Evolutionary conservation across 2,888 invertebrate genomes (phyloP), one percentile per base, ranked within the genome.

Genomic region (Chalcosyrphus nemorum): DNA sequence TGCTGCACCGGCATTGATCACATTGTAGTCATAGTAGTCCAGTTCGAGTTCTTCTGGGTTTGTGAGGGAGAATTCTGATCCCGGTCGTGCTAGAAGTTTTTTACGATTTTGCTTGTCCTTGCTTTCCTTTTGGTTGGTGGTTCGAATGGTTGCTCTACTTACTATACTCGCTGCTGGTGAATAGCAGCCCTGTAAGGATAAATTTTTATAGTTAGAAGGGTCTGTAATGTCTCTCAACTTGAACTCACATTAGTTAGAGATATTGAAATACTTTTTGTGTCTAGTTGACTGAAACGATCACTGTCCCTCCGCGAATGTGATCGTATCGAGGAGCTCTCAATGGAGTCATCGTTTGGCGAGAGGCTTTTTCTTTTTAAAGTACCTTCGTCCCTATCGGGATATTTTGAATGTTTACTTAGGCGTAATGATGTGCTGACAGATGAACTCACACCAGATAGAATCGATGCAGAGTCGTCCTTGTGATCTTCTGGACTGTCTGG

Each of bases 1-100:
- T 11, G 95, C 96, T 6, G 96, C 96, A 80, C 95, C 95, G 0
- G 94, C 94, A 89, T 97, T 97, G 59, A 95, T 95, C 5, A 97
- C 97, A 92, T 97, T 96, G 88, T 97, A 97, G 89, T 97, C 97
- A 89, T 97, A 97, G 88, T 97, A 97, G 90, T 97, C 97, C 86
- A 97, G 93, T 90, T 97, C 97, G 88, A 97, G 93, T 88, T 97
- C 97, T 52, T 93, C 93, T 57, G 95, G 96, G 52, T 94, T 95
- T 0, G 93, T 93, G 24, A 97, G 92, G 61, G 96, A 96, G 87
- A 96, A 95, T 89, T 97, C 97, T 0, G 96, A 96, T 0, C 94
- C 94, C 1, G 94, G 94, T 2, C 94, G 93, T 4, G 93, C 93
- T 24, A 95, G 92, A 6, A 95, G 90, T 86, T 93, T 93, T 81